Percentiles rank a stretch among this genome's conserved stretches.
phyloP scores from a whole-genome alignment of 1,140 invertebrate species.

The Temnothorax nylanderi region DNA sequence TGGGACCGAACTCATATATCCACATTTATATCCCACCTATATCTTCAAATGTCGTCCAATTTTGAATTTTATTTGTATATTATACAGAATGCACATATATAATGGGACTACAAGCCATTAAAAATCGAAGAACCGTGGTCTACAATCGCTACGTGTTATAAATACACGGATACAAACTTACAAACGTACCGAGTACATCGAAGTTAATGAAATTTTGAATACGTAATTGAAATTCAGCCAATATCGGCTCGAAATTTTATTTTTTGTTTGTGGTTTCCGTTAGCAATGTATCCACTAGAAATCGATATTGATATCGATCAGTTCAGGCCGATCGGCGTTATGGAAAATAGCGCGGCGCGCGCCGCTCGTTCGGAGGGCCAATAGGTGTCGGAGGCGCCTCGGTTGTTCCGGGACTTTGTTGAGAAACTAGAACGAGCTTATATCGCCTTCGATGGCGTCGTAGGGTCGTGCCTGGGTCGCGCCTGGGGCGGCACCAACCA shows the following conservation, averaged over 20 bases:
- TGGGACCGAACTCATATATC: background rate
- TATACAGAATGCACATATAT: background rate
- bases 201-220: background rate
- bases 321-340: constrained; percentile 25
- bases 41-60: background rate
- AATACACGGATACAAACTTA: background rate
- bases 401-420: constrained; percentile 67
- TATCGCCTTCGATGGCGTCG: constrained; percentile 53
- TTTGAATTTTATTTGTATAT: constrained; percentile 1
- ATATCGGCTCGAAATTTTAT: background rate
- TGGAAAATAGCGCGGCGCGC: constrained; percentile 39
- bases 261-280: background rate
- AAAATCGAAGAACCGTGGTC: background rate
- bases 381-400: constrained; percentile 51
- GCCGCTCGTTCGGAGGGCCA: constrained; percentile 40
- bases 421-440: constrained; percentile 69
- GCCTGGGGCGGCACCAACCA: constrained; percentile 58
- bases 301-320: constrained; percentile 23
- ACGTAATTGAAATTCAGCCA: background rate
- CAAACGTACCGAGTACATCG: background rate
- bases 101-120: background rate
- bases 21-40: background rate
- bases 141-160: background rate
- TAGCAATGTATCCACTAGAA: too few relatives aligned
- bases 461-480: constrained; percentile 47